These are phyloP conservation scores for Bufotes viridis DNA, from an alignment of 2,797 vertebrate species.

Conservation along the genomic window DNA sequence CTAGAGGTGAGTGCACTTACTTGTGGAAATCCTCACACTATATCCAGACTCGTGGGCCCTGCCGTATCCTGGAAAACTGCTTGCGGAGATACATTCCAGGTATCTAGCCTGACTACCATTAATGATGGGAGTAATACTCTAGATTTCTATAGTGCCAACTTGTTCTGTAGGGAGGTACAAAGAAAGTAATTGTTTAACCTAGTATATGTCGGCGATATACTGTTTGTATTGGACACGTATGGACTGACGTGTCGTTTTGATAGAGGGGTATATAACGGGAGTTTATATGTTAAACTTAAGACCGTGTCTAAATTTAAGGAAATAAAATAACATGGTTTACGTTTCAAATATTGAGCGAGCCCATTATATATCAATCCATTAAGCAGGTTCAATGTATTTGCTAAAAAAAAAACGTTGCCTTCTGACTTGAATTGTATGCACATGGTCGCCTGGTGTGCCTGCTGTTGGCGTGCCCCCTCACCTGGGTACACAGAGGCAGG, in stretches of 20 bases:
- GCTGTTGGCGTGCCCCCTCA: neutral
- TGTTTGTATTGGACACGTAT: neutral
- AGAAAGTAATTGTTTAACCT: neutral
- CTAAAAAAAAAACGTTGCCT: neutral
- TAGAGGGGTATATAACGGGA: neutral
- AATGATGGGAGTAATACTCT: neutral
- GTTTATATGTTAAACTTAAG: neutral
- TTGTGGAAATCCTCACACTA: neutral
- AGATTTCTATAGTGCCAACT: neutral
- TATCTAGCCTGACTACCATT: neutral
- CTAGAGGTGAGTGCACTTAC: conserved; percentile 19
- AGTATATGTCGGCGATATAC: neutral
- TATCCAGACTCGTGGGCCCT: conserved; percentile 20
- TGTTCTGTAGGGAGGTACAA: neutral
- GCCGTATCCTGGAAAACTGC: neutral
- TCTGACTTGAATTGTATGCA: neutral
- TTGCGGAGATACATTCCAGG: neutral
- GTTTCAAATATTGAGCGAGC: neutral
- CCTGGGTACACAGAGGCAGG: conserved; percentile 38
- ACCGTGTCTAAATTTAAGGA: neutral
- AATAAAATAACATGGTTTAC: neutral
- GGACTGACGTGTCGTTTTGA: neutral
- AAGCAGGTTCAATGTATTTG: neutral
- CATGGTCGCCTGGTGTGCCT: neutral
- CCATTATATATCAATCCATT: neutral